Base-by-base conservation (phyloP, 2,888 invertebrate genomes). In the Agrochola litura region DNA sequence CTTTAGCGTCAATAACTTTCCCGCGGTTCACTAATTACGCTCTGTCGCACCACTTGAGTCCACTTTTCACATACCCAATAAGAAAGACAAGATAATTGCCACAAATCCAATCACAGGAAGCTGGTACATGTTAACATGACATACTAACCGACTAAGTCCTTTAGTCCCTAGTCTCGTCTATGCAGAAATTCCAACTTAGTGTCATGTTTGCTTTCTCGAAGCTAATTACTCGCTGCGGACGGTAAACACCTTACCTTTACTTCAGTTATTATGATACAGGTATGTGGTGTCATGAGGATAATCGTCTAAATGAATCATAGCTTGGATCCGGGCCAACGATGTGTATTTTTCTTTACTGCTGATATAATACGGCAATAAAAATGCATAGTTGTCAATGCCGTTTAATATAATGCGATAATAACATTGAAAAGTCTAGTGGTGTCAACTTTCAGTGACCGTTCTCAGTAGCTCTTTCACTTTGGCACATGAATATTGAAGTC, bases 401-500 rank as follows among this genome's bases (percentile, higher is more conserved):
- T 76, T 67, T 76, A 73, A 81, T 80, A 77, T 67, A 77, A 83
- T 63, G 67, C 41, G 63, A 84, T 77, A 54, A 66, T 78, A 79
- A 73, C 75, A 78, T 80, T 83, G 83, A 82, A 82, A 89, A 88
- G 85, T 86, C 69, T 85, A 87, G 84, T 85, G 83, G 86, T 77
- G 73, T 73, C 83, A 64, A 87, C 86, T 89, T 89, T 88, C 89
- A 88, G 88, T 87, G 86, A 84, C 90, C 86, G 78, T 76, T 83
- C 76, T 79, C 58, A 70, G 80, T 82, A 79, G 86, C 90, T 94
- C 92, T 95, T 94, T 95, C 94, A 92, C 95, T 93, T 91, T 78
- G 81, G 87, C 90, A 82, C 93, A 95, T 96, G 92, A 95, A 95
- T 96, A 96, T 96, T 94, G 90, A 94, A 92, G 89, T 70, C 93